Base-by-base conservation (phyloP, 1,140 invertebrate species). In the Acyrthosiphon pisum region DNA sequence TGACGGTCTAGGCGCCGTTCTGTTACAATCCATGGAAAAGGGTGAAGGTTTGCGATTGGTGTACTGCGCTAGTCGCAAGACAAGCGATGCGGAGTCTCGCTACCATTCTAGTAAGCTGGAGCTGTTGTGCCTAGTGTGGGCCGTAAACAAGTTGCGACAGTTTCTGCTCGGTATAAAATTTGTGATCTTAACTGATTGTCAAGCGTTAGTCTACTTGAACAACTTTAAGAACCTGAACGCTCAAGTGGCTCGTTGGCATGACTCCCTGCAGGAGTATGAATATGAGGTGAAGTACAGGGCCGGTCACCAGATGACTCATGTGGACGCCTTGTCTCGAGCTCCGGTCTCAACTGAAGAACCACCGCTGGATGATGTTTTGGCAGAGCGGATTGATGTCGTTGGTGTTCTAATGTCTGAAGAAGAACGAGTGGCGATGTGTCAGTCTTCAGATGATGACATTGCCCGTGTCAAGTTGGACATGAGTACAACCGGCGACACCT, bases 1-100 rank as follows among this genome's bases (percentile, higher is more conserved):
- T 0, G 23, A 91, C 1, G 95, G 95, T 0, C 94, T 95, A 44
- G 95, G 94, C 6, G 94, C 94, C 18, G 94, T 95, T 30, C 81
- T 95, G 23, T 81, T 95, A 6, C 94, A 95, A 92, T 37, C 44
- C 3, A 6, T 56, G n/a, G n/a, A 83, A 22, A 37, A 1, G 26
- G n/a, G 11, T 1, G 53, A 30, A n/a, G n/a, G n/a, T 8, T 14
- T 90, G 22, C 35, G 48, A 6, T 37, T 93, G 30, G 56, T 93
- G 8, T 89, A 93, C 26, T 84, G 88, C 60, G 18, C 87, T 6
- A 93, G 93, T 76, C 60, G 68, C 2, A 76, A 76, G 22, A 48
- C 46, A 1, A 56, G 84, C 11, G 84, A 87, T 0, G 14, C n/a
- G 1, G 93, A 93, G 37, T 8, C 86, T 4, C 37, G 60, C n/a